Evolutionary conservation across 35 echinoderm and acorn worm genomes (phyloP), one percentile per base, ranked within the genome.

Genomic region (Stichopus chloronotus): DNA sequence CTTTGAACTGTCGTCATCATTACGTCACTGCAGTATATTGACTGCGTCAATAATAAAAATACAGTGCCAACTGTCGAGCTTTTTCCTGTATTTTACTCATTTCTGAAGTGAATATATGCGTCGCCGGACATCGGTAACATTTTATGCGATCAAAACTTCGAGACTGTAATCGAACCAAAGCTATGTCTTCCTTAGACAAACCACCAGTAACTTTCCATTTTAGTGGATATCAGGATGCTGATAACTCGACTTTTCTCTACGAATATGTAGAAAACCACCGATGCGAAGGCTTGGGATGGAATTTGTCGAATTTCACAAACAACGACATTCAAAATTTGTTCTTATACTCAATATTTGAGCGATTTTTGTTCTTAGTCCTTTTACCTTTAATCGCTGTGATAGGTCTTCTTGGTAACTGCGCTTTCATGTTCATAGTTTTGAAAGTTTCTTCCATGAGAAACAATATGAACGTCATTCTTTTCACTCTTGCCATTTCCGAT

Each of bases 401-500:
- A 6, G 95, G 95, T 19, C 52, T 94, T 20, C 74, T 91, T 8
- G 88, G 72, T 5, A 96, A 96, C 74, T 5, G 90, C 4, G 77
- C 92, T 8, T 96, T 96, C 72, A 79, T 96, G 14, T 91, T 94
- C 20, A 81, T 96, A 6, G 72, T 94, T 3, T 90, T 68, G 21
- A 92, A 92, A 10, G 92, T 96, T 17, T 52, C 78, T 12, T 94
- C 65, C 17, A 96, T 96, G 92, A 86, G 88, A 59, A 96, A 92
- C 68, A 94, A 55, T 88, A 90, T 90, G 11, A 96, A 96, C 68
- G 55, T 58, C 0, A 94, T 94, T 90, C 78, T 96, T 16, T 57
- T 93, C 52, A 91, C 93, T 53, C 53, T 96, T 8, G 87, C 95
- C 8, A 69, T 96, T n/a, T 79, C 95, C 23, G 95, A 96, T 79